Evolutionary conservation across 1,140 invertebrate species (phyloP).

Genomic region (Berghia stephanieae): DNA sequence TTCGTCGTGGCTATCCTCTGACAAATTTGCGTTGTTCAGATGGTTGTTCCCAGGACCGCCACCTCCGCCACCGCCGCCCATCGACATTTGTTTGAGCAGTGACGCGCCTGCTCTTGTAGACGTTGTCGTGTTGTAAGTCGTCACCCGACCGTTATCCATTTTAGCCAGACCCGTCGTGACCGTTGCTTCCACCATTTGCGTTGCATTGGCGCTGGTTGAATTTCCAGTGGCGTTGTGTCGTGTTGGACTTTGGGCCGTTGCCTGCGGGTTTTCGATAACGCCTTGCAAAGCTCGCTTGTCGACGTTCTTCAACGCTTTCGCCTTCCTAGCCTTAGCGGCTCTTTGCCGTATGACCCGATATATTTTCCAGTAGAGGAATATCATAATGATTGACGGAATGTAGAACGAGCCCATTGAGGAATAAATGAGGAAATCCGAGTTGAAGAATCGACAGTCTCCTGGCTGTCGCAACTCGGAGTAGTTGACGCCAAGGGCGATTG

Average conservation of each 20-base stretch:
- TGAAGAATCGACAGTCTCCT: conserved; percentile 90
- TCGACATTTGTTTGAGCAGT: not conserved
- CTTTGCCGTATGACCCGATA: conserved; percentile 88
- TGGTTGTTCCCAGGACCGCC: conserved; percentile 65
- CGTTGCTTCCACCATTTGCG: conserved; percentile 43
- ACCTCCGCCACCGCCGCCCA: conserved; percentile 73
- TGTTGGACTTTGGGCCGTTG: too few relatives aligned
- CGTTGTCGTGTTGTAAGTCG: conserved; percentile 69
- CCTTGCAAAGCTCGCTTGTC: conserved; percentile 44
- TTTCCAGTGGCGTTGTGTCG: too few relatives aligned
- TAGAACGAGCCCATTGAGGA: conserved; percentile 98
- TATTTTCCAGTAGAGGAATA: conserved; percentile 98
- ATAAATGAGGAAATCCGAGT: conserved; percentile 97
- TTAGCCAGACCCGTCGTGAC: conserved; percentile 54
- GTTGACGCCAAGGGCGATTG: conserved; percentile 95
- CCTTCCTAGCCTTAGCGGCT: conserved; percentile 77
- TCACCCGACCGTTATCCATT: conserved; percentile 53
- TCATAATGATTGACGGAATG: conserved; percentile 98
- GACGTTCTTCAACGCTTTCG: conserved; percentile 41
- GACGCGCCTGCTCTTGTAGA: conserved; percentile 33
- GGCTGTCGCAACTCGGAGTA: conserved; percentile 55
- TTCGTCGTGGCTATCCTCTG: conserved; percentile 70
- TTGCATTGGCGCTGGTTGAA: not conserved
- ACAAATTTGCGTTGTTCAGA: conserved; percentile 82
- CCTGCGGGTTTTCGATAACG: conserved; percentile 60